Base-by-base conservation (phyloP, 2,888 invertebrate species). In the Parapristionchus giblindavisi region DNA sequence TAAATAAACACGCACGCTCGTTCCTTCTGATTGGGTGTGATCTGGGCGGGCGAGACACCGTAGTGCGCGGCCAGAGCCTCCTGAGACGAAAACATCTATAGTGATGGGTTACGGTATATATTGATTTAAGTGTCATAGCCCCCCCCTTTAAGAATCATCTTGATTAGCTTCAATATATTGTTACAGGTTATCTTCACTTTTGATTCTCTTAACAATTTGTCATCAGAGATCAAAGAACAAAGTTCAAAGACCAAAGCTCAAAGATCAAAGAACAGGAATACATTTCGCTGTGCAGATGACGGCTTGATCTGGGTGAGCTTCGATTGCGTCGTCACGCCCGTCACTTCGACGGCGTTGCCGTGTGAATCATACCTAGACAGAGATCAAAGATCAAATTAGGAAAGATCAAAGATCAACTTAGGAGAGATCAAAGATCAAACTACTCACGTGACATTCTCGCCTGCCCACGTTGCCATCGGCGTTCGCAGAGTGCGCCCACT, bases 291-390 rank as follows among this genome's bases (percentile, higher is more conserved):
- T n/a, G n/a, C n/a, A n/a, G n/a, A n/a, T n/a, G n/a, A n/a, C 43
- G 63, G 29, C 63, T 65, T 65, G 2, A 40, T 43, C 17, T 43
- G 43, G 21, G 63, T 65, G 32, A 68, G 5, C 52, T 68, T 68
- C 17, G 68, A 52, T 5, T 32, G 24, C 24, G 68, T 68, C 32
- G 68, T 68, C 68, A 54, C 68, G 34, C 68, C 68, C 43, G 34
- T 52, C 34, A 68, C 43, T 0, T 34, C 54, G 8, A 68, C 38
- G 5, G 24, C 68, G 14, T 52, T 52, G 8, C 68, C 68, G 14
- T 34, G 36, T n/a, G 29, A 32, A 27, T 68, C 68, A 52, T 68
- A 68, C 21, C 68, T 68, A 51, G 3, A 29, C 32, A 51, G n/a
- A 29, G 5, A 6, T 60, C 27, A 24, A 60, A 60, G 60, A 56